These are phyloP conservation scores for Melanotaenia parkinsoni DNA, from an alignment of 2,797 vertebrate genomes.

Conservation along the genomic window DNA sequence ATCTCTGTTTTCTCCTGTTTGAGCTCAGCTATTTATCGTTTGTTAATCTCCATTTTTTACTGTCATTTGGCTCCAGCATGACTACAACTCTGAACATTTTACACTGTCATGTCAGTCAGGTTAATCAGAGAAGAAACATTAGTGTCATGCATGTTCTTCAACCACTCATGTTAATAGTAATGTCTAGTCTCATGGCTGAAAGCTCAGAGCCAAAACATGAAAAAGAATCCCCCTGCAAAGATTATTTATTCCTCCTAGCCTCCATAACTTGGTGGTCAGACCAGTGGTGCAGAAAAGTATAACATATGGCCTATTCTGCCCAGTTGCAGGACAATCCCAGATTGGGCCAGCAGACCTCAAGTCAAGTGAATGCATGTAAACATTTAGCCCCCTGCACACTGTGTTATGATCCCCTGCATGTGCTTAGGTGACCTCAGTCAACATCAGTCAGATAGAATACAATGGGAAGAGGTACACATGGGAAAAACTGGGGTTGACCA, in stretches of 20 bases:
- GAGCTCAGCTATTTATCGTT: constrained; percentile 20
- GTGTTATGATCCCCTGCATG: constrained; percentile 69
- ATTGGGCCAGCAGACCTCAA: constrained; percentile 64
- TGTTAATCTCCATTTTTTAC: constrained; percentile 25
- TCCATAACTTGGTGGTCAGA: constrained; percentile 54
- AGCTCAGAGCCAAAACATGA: constrained; percentile 35
- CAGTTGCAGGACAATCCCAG: constrained; percentile 16
- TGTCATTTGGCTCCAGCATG: constrained; percentile 45
- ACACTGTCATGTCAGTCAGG: constrained; percentile 57
- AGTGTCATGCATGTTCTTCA: constrained; percentile 49
- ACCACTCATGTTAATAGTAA: constrained; percentile 35
- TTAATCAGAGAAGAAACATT: constrained; percentile 60
- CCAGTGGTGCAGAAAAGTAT: constrained; percentile 45
- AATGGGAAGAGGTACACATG: constrained; percentile 75
- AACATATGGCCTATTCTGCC: constrained; percentile 61
- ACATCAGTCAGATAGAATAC: constrained; percentile 80
- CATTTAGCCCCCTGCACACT: constrained; percentile 78
- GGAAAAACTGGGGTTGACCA: constrained; percentile 67
- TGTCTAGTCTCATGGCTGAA: constrained; percentile 38
- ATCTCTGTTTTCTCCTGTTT: constrained; percentile 14
- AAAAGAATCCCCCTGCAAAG: constrained; percentile 32
- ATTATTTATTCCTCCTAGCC: constrained; percentile 55
- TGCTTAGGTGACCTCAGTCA: constrained; percentile 81
- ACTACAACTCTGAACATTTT: constrained; percentile 47
- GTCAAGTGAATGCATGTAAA: constrained; percentile 84